Evolutionary conservation across 2,888 invertebrate species (phyloP).

Genomic region (Caenorhabditis sp.): DNA sequence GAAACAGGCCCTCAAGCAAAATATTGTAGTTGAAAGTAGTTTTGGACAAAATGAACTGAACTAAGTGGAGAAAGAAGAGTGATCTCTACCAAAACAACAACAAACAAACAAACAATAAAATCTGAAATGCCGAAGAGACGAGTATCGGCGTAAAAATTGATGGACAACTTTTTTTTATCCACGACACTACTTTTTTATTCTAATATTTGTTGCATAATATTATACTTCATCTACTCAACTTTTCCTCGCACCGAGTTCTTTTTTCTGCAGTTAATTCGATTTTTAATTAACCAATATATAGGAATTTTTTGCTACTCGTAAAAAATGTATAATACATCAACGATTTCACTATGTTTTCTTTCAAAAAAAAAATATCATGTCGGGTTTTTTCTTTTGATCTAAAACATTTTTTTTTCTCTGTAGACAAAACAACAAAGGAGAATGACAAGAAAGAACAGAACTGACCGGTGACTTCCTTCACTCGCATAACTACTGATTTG

Average conservation of each 20-base stretch:
- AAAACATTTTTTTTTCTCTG: too few relatives aligned
- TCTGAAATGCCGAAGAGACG: background rate
- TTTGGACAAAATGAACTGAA: background rate
- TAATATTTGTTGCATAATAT: background rate
- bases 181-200: background rate
- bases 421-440: too few relatives aligned
- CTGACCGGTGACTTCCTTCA: slow-evolving; percentile 17
- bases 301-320: background rate
- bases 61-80: too few relatives aligned
- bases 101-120: background rate
- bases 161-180: background rate
- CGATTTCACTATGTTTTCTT: background rate
- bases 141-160: background rate
- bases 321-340: background rate
- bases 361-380: background rate
- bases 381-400: too few relatives aligned
- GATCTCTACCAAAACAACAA: background rate
- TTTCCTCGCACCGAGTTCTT: background rate
- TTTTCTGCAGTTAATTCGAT: background rate
- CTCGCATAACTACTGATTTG: slow-evolving; percentile 22
- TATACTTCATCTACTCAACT: background rate
- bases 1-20: background rate
- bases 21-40: background rate
- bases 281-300: background rate
- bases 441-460: background rate